phyloP scores from a whole-genome alignment of 2,797 vertebrate species.

The Morelia viridis region DNA sequence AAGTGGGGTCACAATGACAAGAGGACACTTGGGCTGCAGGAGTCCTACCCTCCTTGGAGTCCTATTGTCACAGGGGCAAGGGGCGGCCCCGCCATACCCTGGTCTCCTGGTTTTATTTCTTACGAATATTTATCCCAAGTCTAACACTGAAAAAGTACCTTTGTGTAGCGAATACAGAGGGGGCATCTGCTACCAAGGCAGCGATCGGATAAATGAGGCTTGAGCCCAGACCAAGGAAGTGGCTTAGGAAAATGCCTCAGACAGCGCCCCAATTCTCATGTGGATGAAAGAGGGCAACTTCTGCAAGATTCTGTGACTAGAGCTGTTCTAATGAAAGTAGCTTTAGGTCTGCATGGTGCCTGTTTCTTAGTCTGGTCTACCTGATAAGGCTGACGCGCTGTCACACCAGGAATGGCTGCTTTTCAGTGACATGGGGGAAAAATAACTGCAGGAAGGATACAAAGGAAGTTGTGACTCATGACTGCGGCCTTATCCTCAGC shows the following conservation, averaged over 20 bases:
- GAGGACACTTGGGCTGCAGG: not conserved
- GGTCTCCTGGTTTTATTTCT: not conserved
- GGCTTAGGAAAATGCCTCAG: too few species aligned
- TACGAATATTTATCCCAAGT: too few species aligned
- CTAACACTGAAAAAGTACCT: not conserved
- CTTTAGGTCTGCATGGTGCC: too few species aligned
- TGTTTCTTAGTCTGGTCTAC: not conserved
- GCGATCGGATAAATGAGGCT: not conserved
- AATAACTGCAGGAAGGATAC: not conserved
- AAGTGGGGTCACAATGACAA: not conserved
- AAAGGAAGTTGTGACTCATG: not conserved
- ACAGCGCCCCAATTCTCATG: not conserved
- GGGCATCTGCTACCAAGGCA: not conserved
- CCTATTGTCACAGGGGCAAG: not conserved
- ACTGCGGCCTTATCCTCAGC: not conserved
- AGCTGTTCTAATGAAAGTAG: not conserved
- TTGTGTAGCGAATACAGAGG: not conserved
- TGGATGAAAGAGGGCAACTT: not conserved
- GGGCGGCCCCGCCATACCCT: not conserved
- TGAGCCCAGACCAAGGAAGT: too few species aligned
- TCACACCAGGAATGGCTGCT: not conserved
- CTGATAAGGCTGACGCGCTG: too few species aligned
- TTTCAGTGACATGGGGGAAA: not conserved
- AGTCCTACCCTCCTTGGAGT: not conserved
- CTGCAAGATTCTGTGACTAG: not conserved